A percentile compares a stretch with the other conserved stretches of the same genome.
phyloP scores from a whole-genome alignment of 2,888 invertebrate genomes.

The Ischnura elegans region DNA sequence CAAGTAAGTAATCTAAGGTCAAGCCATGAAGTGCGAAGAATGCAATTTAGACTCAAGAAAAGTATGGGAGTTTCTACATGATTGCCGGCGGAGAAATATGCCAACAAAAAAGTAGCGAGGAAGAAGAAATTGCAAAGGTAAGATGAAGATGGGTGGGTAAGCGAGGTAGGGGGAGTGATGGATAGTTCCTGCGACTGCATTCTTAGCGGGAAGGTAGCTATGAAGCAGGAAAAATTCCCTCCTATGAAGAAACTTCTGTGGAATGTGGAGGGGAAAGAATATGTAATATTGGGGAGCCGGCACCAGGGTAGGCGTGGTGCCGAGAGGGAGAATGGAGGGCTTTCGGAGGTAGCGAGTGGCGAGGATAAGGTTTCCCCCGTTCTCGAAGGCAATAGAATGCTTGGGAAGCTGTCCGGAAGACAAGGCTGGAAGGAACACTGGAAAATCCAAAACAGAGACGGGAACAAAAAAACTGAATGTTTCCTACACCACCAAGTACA shows the following conservation, averaged over 20 bases:
- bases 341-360: background rate
- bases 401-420: background rate
- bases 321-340: background rate
- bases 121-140: background rate
- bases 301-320: background rate
- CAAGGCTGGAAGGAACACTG: background rate
- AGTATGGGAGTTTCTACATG: no score
- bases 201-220: background rate
- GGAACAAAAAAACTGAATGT: background rate
- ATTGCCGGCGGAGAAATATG: background rate
- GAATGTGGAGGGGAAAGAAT: background rate
- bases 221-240: background rate
- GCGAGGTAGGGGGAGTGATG: background rate
- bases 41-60: background rate
- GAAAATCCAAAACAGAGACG: background rate
- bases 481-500: no score
- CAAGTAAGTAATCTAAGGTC: background rate
- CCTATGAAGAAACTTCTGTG: background rate
- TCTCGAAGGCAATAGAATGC: background rate
- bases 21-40: background rate
- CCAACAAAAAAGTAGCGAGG: background rate
- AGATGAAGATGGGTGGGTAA: background rate
- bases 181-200: background rate
- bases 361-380: background rate
- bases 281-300: background rate